Percentiles rank a stretch among this genome's conserved stretches.
phyloP scores from a whole-genome alignment of 2,113 vertebrate species.

The Macaca mulatta region DNA sequence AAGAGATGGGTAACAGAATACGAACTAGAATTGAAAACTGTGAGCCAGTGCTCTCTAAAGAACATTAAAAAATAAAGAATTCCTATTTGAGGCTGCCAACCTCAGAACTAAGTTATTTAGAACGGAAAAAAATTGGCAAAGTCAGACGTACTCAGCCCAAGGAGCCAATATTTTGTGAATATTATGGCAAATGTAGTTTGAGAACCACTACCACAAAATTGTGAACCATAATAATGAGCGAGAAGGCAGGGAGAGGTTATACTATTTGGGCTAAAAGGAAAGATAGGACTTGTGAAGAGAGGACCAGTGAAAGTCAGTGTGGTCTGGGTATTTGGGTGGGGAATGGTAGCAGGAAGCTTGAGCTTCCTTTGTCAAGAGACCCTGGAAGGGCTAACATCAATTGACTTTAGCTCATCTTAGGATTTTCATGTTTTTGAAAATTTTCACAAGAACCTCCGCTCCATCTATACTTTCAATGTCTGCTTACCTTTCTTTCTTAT shows the following conservation, averaged over 20 bases:
- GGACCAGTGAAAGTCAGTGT: background rate
- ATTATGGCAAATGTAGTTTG: background rate
- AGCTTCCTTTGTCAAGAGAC: background rate
- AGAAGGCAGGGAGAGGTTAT: background rate
- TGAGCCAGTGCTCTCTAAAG: background rate
- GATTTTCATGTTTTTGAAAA: background rate
- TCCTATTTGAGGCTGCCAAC: constrained; percentile 47
- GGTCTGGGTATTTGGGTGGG: background rate
- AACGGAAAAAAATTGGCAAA: constrained; percentile 27
- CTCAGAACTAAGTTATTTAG: constrained; percentile 44
- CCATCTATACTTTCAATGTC: background rate
- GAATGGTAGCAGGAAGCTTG: background rate
- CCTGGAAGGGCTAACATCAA: background rate
- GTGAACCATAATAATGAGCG: background rate
- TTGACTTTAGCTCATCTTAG: background rate
- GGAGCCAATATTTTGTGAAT: background rate
- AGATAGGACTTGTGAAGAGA: background rate
- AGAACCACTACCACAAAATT: background rate
- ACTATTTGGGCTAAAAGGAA: background rate
- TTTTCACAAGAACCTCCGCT: background rate
- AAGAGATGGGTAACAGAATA: constrained; percentile 8
- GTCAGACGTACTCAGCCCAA: background rate
- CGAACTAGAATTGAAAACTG: background rate
- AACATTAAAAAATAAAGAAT: constrained; percentile 64
- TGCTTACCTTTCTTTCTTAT: background rate